A percentile compares a stretch with the other conserved stretches of the same genome.
phyloP scores from a whole-genome alignment of 2,113 vertebrate species.

The Pygoscelis antarcticus region DNA sequence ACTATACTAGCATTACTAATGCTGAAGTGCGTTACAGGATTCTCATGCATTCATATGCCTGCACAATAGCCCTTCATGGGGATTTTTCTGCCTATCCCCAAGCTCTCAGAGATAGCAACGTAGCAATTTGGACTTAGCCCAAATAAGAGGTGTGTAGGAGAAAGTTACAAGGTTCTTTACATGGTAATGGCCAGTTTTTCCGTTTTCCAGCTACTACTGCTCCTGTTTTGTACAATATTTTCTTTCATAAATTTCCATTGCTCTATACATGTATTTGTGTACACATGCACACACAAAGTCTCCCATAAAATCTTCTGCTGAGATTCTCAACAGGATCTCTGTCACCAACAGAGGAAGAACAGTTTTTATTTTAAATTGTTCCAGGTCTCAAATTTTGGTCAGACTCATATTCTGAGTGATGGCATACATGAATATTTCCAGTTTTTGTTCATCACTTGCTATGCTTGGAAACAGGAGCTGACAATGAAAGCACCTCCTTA shows the following conservation, averaged over 20 bases:
- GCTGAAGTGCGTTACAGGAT: not conserved
- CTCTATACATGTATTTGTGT: not conserved
- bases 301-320: not conserved
- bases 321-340: not conserved
- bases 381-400: not conserved
- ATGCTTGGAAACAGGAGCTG: not conserved
- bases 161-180: not conserved
- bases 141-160: not conserved
- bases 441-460: not conserved
- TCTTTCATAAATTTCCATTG: not conserved
- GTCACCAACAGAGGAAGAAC: not conserved
- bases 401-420: not conserved
- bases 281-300: not conserved
- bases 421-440: not conserved
- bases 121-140: not conserved
- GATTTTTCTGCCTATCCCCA: not conserved
- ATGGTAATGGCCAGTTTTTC: not conserved
- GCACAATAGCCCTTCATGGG: not conserved
- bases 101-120: not conserved
- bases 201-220: not conserved
- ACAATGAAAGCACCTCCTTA: constrained; percentile 18
- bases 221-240: not conserved
- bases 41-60: not conserved
- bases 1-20: rapidly evolving
- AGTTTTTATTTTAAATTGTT: not conserved